phyloP scores from a whole-genome alignment of 2,113 vertebrate species.

The Leucopsar rothschildi region DNA sequence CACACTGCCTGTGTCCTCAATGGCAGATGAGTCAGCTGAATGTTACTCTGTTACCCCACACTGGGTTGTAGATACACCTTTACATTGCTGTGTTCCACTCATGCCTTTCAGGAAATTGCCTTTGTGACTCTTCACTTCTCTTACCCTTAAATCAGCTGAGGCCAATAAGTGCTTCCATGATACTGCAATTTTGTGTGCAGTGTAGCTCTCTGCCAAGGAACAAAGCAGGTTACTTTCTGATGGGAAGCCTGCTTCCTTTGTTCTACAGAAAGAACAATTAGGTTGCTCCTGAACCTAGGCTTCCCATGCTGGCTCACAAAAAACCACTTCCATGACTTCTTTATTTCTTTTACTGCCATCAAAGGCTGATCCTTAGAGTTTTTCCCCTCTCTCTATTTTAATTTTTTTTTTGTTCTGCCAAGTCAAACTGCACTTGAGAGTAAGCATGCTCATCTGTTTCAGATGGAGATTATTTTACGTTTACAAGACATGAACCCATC shows the following conservation, averaged over 20 bases:
- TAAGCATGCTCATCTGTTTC: constrained; percentile 73
- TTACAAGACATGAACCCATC: constrained; percentile 96
- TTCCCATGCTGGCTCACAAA: constrained; percentile 42
- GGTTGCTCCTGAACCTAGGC: constrained; percentile 17
- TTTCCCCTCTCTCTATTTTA: not conserved
- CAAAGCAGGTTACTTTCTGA: constrained; percentile 26
- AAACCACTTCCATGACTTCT: constrained; percentile 35
- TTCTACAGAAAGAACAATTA: constrained; percentile 18
- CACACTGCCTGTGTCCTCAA: not conserved
- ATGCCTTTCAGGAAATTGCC: not conserved
- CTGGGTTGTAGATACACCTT: not conserved
- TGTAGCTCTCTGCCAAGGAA: not conserved
- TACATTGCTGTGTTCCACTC: not conserved
- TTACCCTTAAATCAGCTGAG: not conserved
- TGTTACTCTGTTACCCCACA: not conserved
- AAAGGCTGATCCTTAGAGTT: constrained; percentile 43
- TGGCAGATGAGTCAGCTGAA: not conserved
- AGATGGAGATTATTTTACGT: constrained; percentile 98
- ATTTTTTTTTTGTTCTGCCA: constrained; percentile 38
- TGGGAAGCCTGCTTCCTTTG: constrained; percentile 5
- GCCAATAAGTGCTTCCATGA: not conserved
- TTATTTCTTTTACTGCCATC: constrained; percentile 63
- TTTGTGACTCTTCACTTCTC: not conserved
- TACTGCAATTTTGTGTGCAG: not conserved
- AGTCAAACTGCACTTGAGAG: constrained; percentile 48